Percentiles rank a stretch among this genome's conserved stretches.
phyloP scores from a whole-genome alignment of 2,113 vertebrate genomes.

The Dunckerocampus dactyliophorus region DNA sequence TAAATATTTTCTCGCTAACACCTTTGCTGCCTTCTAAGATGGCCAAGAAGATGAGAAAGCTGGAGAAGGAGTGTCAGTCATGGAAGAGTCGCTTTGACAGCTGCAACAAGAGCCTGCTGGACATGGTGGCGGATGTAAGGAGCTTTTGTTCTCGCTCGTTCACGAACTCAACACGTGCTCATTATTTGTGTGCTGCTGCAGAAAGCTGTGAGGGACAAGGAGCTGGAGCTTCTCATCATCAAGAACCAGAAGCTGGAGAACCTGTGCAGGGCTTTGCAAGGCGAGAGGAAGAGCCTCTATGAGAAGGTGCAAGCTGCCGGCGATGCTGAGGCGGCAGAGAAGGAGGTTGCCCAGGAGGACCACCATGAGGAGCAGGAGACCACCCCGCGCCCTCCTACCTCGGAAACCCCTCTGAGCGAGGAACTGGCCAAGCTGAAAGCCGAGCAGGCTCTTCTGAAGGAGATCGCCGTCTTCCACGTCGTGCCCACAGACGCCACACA shows the following conservation, averaged over 20 bases:
- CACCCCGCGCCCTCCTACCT: not conserved
- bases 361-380: constrained; percentile 7
- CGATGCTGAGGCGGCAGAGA: constrained; percentile 32
- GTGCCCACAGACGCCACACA: constrained; percentile 34
- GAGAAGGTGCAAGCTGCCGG: constrained; percentile 80
- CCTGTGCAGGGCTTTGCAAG: constrained; percentile 91
- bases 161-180: not conserved
- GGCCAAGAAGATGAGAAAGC: constrained; percentile 95
- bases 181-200: constrained; percentile 15
- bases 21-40: constrained; percentile 75
- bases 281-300: constrained; percentile 85
- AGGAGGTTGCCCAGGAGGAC: constrained; percentile 22
- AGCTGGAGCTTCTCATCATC: constrained; percentile 84
- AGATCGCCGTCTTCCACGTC: constrained; percentile 74
- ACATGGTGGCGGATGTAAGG: constrained; percentile 95
- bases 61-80: constrained; percentile 91
- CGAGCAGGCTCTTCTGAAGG: constrained; percentile 71
- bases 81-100: constrained; percentile 95
- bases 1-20: constrained; percentile 3
- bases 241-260: constrained; percentile 95
- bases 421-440: constrained; percentile 54
- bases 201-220: constrained; percentile 81
- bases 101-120: constrained; percentile 90
- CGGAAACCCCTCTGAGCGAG: constrained; percentile 23
- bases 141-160: not conserved